phyloP scores from a whole-genome alignment of 2,113 vertebrate genomes.

The Maccullochella peelii region DNA sequence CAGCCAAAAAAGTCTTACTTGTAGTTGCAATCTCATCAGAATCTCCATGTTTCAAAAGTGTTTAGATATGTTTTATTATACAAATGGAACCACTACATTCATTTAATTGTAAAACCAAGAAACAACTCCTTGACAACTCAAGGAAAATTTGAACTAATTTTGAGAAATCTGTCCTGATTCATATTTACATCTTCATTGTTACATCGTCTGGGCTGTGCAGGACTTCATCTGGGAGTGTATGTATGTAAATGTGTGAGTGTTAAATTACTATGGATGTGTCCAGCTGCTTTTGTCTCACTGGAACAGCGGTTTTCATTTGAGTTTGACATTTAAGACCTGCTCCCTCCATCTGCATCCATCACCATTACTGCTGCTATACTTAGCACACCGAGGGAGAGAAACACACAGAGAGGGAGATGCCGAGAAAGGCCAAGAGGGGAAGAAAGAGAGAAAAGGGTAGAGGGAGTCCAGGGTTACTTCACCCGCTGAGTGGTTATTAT shows the following conservation, averaged over 20 bases:
- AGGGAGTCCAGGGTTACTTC: conserved; percentile 47
- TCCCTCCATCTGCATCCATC: conserved; percentile 76
- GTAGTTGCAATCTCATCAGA: too few species aligned
- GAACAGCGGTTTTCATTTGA: conserved; percentile 75
- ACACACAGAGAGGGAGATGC: conserved; percentile 33
- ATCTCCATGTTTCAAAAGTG: too few species aligned
- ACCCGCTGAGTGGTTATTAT: conserved; percentile 76
- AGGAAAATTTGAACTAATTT: too few species aligned
- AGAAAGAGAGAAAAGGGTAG: conserved; percentile 40
- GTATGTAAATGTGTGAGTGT: conserved; percentile 23
- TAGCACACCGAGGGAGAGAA: conserved; percentile 50
- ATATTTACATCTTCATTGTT: not conserved
- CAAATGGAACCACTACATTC: too few species aligned
- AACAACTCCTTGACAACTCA: not conserved
- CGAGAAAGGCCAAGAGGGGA: conserved; percentile 34
- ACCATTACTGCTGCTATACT: conserved; percentile 71
- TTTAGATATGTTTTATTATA: too few species aligned
- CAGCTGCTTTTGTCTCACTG: conserved; percentile 64
- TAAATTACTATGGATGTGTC: conserved; percentile 60
- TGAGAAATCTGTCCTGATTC: not conserved
- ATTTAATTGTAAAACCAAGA: conserved; percentile 3
- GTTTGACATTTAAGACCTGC: conserved; percentile 78
- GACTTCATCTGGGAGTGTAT: conserved; percentile 1
- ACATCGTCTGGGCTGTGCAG: not conserved
- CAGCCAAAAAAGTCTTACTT: not conserved